These are phyloP conservation scores for Athalia cordata DNA, from an alignment of 2,888 invertebrate species.

Conservation along the genomic window DNA sequence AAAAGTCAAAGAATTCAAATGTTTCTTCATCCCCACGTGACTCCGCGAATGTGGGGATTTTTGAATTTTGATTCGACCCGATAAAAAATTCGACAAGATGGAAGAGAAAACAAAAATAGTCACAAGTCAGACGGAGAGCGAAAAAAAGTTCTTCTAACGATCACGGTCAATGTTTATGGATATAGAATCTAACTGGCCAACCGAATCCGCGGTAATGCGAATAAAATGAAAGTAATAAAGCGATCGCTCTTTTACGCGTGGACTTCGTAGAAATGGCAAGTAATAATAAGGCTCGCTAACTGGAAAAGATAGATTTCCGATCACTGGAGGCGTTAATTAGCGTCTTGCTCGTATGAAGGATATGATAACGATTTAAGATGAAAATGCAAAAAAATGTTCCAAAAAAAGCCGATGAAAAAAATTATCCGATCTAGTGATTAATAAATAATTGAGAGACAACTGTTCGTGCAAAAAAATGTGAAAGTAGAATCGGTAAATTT, in stretches of 20 bases:
- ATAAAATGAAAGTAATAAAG: not conserved
- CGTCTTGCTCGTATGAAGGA: not conserved
- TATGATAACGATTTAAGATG: not conserved
- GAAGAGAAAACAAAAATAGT: not conserved
- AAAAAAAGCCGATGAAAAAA: too few relatives aligned
- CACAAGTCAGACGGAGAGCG: too few relatives aligned
- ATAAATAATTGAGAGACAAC: not conserved
- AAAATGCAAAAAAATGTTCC: too few relatives aligned
- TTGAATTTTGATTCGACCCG: not conserved
- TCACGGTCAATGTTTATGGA: too few relatives aligned
- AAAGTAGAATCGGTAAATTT: not conserved
- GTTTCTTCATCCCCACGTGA: not conserved
- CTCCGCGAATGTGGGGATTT: not conserved
- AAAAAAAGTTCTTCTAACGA: not conserved
- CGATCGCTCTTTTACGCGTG: not conserved
- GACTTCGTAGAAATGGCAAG: constrained; percentile 27
- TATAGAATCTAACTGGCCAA: too few relatives aligned
- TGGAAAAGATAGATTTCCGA: constrained; percentile 27
- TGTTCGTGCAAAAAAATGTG: not conserved
- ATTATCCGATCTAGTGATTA: not conserved
- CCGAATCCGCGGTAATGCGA: too few relatives aligned
- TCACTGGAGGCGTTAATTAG: constrained; percentile 33
- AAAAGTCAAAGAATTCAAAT: constrained; percentile 20
- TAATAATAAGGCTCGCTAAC: constrained; percentile 28
- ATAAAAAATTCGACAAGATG: not conserved